These are phyloP conservation scores for Nemopilema nomurai DNA, from an alignment of 30 jellyfish, hydroid and myxozoan genomes.

Conservation along the genomic window DNA sequence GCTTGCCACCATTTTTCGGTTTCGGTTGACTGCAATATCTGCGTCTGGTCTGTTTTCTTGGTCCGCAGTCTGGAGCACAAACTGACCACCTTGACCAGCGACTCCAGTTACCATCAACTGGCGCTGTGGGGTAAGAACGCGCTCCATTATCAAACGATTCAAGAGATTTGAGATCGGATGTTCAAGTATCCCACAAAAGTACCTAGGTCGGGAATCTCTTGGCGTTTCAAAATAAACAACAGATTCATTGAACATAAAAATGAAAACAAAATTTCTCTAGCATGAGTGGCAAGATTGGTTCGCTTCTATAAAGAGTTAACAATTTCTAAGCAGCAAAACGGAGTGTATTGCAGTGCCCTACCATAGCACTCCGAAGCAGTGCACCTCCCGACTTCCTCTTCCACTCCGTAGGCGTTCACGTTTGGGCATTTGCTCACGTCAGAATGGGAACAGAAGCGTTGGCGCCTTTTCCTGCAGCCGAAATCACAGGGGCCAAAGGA, in stretches of 20 bases:
- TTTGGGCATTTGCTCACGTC: slow-evolving; percentile 40
- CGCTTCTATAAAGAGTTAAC: too few species aligned
- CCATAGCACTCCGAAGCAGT: slow-evolving; percentile 49
- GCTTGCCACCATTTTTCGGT: slow-evolving; percentile 60
- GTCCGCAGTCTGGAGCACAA: slow-evolving; percentile 58
- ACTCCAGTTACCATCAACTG: slow-evolving; percentile 68
- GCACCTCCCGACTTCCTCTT: slow-evolving; percentile 9
- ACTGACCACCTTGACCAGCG: slow-evolving; percentile 58
- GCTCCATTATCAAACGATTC: background rate
- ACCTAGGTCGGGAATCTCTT: too few species aligned
- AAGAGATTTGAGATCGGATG: too few species aligned
- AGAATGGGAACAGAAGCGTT: slow-evolving; percentile 42
- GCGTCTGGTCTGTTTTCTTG: slow-evolving; percentile 28
- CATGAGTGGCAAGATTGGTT: too few species aligned
- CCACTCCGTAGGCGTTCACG: slow-evolving; percentile 47
- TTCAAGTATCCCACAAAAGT: too few species aligned
- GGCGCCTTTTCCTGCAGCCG: slow-evolving; percentile 51
- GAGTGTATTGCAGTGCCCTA: background rate
- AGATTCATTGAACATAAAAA: too few species aligned
- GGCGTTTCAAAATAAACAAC: too few species aligned
- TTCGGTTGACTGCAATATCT: slow-evolving; percentile 52
- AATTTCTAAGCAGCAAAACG: background rate
- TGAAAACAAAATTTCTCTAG: too few species aligned
- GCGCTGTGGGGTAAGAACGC: slow-evolving; percentile 20
- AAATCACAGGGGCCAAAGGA: slow-evolving; percentile 66